Evolutionary conservation across 2,888 invertebrate genomes (phyloP).

Genomic region (Rotaria socialis): DNA sequence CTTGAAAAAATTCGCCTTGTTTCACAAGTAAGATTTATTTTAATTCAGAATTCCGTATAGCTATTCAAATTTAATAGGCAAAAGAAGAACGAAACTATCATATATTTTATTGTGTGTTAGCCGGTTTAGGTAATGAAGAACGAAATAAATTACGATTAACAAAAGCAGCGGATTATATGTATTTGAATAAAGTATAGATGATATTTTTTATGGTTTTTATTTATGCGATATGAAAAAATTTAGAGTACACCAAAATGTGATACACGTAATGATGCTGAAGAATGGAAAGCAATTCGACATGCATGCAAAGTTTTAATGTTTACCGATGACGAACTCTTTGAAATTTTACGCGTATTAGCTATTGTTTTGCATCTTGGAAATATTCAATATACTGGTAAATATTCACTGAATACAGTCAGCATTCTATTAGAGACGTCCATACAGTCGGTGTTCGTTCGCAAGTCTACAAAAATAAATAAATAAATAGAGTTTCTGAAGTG

Average conservation of each 20-base stretch:
- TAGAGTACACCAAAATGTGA: background rate
- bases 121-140: conserved; percentile 83
- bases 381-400: conserved; percentile 69
- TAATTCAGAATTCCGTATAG: background rate
- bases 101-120: conserved; percentile 86
- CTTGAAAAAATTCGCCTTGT: conserved; percentile 95
- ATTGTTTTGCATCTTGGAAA: conserved; percentile 91
- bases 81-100: conserved; percentile 96
- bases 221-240: background rate
- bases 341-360: conserved; percentile 83
- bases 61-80: conserved; percentile 61
- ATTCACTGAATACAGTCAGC: background rate
- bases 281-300: conserved; percentile 20
- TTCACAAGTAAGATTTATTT: conserved; percentile 65
- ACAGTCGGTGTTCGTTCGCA: too few species aligned
- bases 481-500: too few species aligned
- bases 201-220: background rate
- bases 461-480: too few species aligned
- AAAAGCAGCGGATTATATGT: conserved; percentile 82
- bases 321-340: conserved; percentile 90
- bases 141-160: conserved; percentile 81
- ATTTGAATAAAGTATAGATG: conserved; percentile 72
- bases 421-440: too few species aligned
- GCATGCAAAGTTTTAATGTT: conserved; percentile 78
- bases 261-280: conserved; percentile 35